Percentiles rank a stretch among this genome's conserved stretches.
Evolutionary conservation across 2,113 vertebrate species (phyloP).

Genomic region (Helogale parvula): DNA sequence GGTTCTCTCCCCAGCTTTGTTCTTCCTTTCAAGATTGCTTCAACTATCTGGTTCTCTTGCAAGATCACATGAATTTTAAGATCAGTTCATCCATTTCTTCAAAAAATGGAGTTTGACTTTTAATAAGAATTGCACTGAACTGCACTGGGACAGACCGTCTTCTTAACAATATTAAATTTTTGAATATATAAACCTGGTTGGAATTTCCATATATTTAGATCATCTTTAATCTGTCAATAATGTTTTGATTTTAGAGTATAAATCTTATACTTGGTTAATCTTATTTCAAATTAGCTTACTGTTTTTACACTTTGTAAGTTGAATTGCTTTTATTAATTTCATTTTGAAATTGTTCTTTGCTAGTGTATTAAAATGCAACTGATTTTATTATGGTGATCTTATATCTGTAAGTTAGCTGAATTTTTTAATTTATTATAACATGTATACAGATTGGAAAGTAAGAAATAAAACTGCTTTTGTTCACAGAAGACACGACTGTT

Average conservation of each 20-base stretch:
- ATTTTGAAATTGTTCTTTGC: not conserved
- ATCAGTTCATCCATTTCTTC: not conserved
- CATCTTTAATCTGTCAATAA: not conserved
- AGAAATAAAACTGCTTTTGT: not conserved
- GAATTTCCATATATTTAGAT: not conserved
- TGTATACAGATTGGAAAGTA: not conserved
- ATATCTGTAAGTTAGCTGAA: not conserved
- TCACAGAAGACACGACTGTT: not conserved
- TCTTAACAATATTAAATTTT: not conserved
- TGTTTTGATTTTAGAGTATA: not conserved
- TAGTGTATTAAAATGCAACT: not conserved
- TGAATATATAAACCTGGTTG: not conserved
- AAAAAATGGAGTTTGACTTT: not conserved
- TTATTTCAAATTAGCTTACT: not conserved
- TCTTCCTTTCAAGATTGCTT: not conserved
- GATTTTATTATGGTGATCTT: not conserved
- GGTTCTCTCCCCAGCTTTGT: not conserved
- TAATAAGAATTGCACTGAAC: not conserved
- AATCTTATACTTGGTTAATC: not conserved
- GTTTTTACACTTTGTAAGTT: not conserved
- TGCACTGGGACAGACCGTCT: not conserved
- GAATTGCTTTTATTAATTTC: not conserved
- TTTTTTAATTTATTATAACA: not conserved
- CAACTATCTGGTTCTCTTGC: not conserved
- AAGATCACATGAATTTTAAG: not conserved